Base-by-base conservation (phyloP, 2,113 vertebrate genomes). In the Cephalopholis sonnerati region DNA sequence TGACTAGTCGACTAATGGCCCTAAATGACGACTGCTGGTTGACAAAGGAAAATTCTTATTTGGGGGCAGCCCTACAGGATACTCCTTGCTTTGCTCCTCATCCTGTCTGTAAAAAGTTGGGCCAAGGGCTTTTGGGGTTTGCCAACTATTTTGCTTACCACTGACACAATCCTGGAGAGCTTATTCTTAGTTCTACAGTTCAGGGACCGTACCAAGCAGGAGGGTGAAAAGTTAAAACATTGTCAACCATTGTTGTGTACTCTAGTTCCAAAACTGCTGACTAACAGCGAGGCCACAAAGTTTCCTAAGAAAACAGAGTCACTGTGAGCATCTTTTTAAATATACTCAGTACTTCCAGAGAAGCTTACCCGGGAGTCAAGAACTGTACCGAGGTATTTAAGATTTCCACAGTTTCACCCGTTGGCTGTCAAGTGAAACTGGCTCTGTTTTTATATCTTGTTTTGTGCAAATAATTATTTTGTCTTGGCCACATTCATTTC, bases 121-220 rank as follows among this genome's bases (percentile, higher is more conserved):
- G 32, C 7, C 32, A 36, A 36, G 7, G 32, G 17, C 27, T 36
- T 64, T 39, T 54, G 32, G 3, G 32, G 29, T 53, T 70, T 53
- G 15, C 29, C 46, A 27, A 58, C 27, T 71, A 24, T 50, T 77
- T n/a, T 24, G 1, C 24, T 54, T 54, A 6, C 46, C 24, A 15
- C 29, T 58, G 27, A 76, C 58, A n/a, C 36, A 69, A 55, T 27
- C 22, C 27, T n/a, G 11, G 17, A 57, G 29, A 81, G 54, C 41
- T 74, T 17, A 13, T 29, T 39, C 24, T 82, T 44, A 24, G 2
- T 54, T 24, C 10, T 54, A 18, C n/a, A 53, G 6, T n/a, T 15
- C 7, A 27, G 24, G 7, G 41, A 61, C 25, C 2, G 4, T 44
- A 61, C 54, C n/a, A 24, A 50, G 48, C 36, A 8, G 48, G 25